These are phyloP conservation scores for Epsilonema sp. DNA, from an alignment of 2,888 invertebrate genomes.

Conservation along the genomic window DNA sequence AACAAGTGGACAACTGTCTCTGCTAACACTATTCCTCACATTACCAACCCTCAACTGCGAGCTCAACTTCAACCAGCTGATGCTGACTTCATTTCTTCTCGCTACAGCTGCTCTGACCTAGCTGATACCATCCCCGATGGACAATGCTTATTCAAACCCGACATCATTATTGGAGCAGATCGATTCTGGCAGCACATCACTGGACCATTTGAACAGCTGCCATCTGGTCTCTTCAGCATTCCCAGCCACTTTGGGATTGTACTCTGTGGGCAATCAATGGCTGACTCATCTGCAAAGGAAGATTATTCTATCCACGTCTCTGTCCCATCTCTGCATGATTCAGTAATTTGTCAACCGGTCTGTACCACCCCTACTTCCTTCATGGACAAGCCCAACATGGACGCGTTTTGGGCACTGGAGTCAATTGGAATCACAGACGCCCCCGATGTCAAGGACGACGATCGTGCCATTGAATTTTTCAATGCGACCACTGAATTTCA, in stretches of 20 bases:
- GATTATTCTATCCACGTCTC: not conserved
- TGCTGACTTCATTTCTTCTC: too few relatives aligned
- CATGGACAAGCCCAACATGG: not conserved
- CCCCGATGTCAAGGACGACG: not conserved
- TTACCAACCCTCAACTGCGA: too few relatives aligned
- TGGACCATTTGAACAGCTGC: too few relatives aligned
- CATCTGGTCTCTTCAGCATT: not conserved
- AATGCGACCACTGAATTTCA: not conserved
- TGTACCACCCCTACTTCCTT: too few relatives aligned
- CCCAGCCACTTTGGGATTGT: not conserved
- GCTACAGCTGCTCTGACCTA: too few relatives aligned
- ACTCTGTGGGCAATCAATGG: too few relatives aligned
- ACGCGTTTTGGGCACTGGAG: slow-evolving; percentile 1
- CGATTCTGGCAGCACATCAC: not conserved
- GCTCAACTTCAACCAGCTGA: too few relatives aligned
- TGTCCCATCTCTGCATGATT: not conserved
- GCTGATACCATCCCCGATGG: not conserved
- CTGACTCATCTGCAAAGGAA: too few relatives aligned
- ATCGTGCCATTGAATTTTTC: not conserved
- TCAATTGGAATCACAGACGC: slow-evolving; percentile 1
- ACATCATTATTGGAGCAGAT: not conserved
- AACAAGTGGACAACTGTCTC: too few relatives aligned
- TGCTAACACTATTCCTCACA: too few relatives aligned
- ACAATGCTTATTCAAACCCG: not conserved
- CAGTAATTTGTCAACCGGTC: too few relatives aligned